These are phyloP conservation scores for Synanthedon myopaeformis DNA, from an alignment of 2,888 invertebrate genomes.

Conservation along the genomic window DNA sequence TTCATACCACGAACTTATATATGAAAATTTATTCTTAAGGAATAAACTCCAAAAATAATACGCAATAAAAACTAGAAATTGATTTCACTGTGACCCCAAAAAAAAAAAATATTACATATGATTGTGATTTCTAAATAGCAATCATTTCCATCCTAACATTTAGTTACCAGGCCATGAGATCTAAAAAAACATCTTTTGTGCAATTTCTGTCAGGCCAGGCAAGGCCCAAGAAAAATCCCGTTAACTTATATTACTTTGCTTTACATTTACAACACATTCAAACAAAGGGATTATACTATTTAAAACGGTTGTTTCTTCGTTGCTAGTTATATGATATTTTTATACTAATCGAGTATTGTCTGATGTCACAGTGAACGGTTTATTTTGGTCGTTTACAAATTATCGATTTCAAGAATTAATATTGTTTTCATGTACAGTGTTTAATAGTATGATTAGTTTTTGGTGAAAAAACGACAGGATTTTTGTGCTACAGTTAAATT, in stretches of 20 bases:
- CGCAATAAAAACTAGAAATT: too few species aligned
- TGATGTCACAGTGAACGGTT: slow-evolving; percentile 37
- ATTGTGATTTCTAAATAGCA: too few species aligned
- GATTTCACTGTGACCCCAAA: too few species aligned
- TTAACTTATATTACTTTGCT: slow-evolving; percentile 38
- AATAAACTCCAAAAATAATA: too few species aligned
- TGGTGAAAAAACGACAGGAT: slow-evolving; percentile 41
- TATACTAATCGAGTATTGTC: slow-evolving; percentile 22
- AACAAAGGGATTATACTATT: slow-evolving; percentile 51
- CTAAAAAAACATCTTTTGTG: slow-evolving; percentile 11
- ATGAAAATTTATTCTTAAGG: too few species aligned
- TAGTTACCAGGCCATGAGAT: too few species aligned
- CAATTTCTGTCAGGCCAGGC: slow-evolving; percentile 39
- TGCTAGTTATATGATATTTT: slow-evolving; percentile 30
- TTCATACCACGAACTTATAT: too few species aligned
- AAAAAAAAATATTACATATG: too few species aligned
- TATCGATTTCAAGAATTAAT: slow-evolving; percentile 56
- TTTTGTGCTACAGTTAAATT: slow-evolving; percentile 56
- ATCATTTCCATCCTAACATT: too few species aligned
- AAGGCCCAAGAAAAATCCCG: slow-evolving; percentile 59
- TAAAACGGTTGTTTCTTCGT: slow-evolving; percentile 37
- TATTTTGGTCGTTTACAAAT: slow-evolving; percentile 38
- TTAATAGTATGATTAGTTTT: slow-evolving; percentile 48
- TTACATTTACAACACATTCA: slow-evolving; percentile 61
- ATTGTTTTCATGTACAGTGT: slow-evolving; percentile 50